phyloP scores from a whole-genome alignment of 2,797 vertebrate species.

The Arnoldichthys spilopterus region DNA sequence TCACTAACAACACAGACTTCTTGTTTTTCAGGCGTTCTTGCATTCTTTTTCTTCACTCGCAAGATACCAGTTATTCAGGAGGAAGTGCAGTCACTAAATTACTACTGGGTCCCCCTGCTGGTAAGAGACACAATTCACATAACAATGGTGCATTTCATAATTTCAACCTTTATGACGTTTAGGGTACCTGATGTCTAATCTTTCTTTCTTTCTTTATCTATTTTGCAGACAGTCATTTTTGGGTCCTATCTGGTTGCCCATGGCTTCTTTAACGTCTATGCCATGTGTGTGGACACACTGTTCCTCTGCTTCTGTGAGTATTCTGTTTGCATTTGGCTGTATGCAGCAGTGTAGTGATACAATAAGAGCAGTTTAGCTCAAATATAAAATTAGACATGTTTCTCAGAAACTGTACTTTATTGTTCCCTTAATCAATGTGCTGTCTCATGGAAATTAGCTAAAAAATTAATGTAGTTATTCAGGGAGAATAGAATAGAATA shows the following conservation, averaged over 20 bases:
- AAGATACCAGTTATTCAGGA: constrained; percentile 83
- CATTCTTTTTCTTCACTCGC: constrained; percentile 92
- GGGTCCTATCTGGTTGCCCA: constrained; percentile 94
- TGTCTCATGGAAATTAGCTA: too few species aligned
- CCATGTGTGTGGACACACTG: constrained; percentile 96
- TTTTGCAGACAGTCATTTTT: constrained; percentile 87
- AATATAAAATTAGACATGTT: too few species aligned
- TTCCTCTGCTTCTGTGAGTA: constrained; percentile 99
- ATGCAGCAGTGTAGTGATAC: neutral
- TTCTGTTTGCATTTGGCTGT: neutral
- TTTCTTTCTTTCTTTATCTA: constrained; percentile 53
- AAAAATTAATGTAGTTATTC: too few species aligned
- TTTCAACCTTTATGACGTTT: neutral
- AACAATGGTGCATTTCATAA: neutral
- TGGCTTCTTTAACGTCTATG: constrained; percentile 95
- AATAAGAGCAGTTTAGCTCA: too few species aligned
- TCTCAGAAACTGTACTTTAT: too few species aligned
- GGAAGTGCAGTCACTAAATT: constrained; percentile 88
- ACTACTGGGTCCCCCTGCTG: constrained; percentile 94
- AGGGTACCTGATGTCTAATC: constrained; percentile 1
- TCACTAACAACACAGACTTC: neutral
- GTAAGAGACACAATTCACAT: constrained; percentile 74
- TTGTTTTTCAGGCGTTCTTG: constrained; percentile 84
- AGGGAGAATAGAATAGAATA: too few species aligned
- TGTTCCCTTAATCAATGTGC: too few species aligned